Base-by-base conservation (phyloP, 1,140 invertebrate species). In the Eriocheir sinensis region DNA sequence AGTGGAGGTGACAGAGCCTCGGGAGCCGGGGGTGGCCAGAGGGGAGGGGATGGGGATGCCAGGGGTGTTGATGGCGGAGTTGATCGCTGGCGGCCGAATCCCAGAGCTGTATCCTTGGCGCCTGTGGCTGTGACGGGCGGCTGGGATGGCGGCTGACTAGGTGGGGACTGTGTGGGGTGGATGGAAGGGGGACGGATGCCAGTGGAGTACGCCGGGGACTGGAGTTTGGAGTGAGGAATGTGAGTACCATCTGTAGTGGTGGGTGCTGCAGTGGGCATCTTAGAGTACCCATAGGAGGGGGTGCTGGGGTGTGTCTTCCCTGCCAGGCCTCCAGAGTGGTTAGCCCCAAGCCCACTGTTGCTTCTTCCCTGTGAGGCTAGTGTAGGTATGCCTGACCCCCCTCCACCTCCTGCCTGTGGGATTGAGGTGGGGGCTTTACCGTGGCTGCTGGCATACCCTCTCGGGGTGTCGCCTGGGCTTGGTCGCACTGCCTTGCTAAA, bases 51-150 rank as follows among this genome's bases (percentile, higher is more conserved):
- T 40, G 36, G 95, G 95, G 44, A 95, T 92, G 21, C 95, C 95
- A 27, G 95, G 93, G 9, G 93, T 95, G 91, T 95, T 95, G 48
- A 95, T 95, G 34, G 95, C 95, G 27, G 93, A 44, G 83, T 95
- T 94, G 6, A 95, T 53, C 17, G 89, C 72, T 21, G 95, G 93
- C 9, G 93, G 86, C 17, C 92, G 88, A 21, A 90, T 93, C 12
- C 95, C 92, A 30, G 92, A 83, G 6, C 53, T 41, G 30, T 86
- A 89, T 38, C 79, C 91, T 92, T 27, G 44, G n/a, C 2, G n/a
- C 27, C 86, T 86, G 80, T 72, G 80, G 88, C 9, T 30, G 41
- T 3, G 30, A 30, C 4, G n/a, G n/a, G 91, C 36, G 44, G 85
- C 17, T 86, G 81, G 0, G 27, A 21, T 79, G 27, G 36, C n/a